These are phyloP conservation scores for Monomorium pharaonis DNA, from an alignment of 1,140 invertebrate genomes.

Conservation along the genomic window DNA sequence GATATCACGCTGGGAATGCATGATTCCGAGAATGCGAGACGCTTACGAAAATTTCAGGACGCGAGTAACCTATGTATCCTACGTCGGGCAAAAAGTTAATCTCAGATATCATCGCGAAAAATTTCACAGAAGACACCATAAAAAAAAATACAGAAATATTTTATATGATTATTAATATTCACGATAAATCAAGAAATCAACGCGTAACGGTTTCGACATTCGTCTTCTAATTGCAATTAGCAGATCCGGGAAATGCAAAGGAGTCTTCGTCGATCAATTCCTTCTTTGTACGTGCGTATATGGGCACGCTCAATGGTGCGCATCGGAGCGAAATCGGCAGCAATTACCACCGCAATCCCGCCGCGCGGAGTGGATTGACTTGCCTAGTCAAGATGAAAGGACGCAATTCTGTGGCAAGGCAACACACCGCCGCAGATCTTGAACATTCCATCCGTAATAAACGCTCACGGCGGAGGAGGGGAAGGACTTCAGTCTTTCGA, in stretches of 20 bases:
- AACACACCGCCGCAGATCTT: constrained; percentile 44
- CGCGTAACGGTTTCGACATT: background rate
- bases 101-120: background rate
- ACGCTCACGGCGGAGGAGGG: constrained; percentile 61
- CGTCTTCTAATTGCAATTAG: constrained; percentile 72
- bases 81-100: background rate
- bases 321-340: constrained; percentile 69
- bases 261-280: constrained; percentile 69
- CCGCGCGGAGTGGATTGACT: constrained; percentile 47
- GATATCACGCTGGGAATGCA: background rate
- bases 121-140: background rate
- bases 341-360: constrained; percentile 75
- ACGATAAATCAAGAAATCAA: background rate
- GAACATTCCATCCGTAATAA: constrained; percentile 71
- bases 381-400: constrained; percentile 38
- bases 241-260: constrained; percentile 61
- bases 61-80: background rate
- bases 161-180: background rate
- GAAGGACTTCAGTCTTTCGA: constrained; percentile 45
- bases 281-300: constrained; percentile 19
- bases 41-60: background rate
- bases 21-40: background rate
- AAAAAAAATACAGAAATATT: background rate
- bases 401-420: constrained; percentile 35
- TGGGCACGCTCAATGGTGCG: constrained; percentile 49